Percentiles rank a stretch among this genome's conserved stretches.
These are phyloP conservation scores for Megamerina dolium DNA, from an alignment of 2,888 invertebrate species.

Conservation along the genomic window DNA sequence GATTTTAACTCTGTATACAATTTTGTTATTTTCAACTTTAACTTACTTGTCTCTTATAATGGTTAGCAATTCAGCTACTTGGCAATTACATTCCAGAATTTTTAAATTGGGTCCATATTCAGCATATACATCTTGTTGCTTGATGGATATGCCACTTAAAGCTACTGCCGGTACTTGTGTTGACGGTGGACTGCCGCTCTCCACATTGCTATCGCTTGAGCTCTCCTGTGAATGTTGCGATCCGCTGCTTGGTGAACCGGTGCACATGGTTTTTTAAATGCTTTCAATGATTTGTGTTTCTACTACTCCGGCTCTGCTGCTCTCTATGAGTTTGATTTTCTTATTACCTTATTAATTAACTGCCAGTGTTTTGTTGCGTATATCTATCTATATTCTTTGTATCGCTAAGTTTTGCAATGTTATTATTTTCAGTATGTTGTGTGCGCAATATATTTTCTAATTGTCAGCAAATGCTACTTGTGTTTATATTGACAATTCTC, in stretches of 20 bases:
- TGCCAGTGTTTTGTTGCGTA: too few relatives aligned
- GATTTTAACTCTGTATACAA: conserved; percentile 6
- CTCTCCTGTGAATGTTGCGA: background rate
- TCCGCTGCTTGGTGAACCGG: conserved; percentile 1
- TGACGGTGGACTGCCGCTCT: too few relatives aligned
- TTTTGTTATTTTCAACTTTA: background rate
- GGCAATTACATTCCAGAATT: conserved; percentile 42
- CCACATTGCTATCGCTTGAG: background rate
- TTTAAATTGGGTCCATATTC: conserved; percentile 46
- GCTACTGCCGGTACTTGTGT: background rate
- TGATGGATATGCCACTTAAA: background rate
- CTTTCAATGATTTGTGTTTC: conserved; percentile 1
- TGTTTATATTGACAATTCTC: too few relatives aligned
- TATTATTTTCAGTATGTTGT: too few relatives aligned
- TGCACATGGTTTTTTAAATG: conserved; percentile 7
- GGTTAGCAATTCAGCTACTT: conserved; percentile 66
- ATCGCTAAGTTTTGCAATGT: too few relatives aligned
- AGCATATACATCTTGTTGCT: background rate
- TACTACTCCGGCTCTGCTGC: too few relatives aligned
- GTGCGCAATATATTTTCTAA: too few relatives aligned
- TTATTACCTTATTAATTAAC: too few relatives aligned
- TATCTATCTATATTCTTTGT: too few relatives aligned
- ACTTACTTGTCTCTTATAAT: conserved; percentile 80
- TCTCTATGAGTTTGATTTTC: too few relatives aligned
- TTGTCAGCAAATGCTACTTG: too few relatives aligned